These are phyloP conservation scores for Schizopygopsis pylzovi DNA, from an alignment of 2,797 vertebrate species.

Conservation along the genomic window DNA sequence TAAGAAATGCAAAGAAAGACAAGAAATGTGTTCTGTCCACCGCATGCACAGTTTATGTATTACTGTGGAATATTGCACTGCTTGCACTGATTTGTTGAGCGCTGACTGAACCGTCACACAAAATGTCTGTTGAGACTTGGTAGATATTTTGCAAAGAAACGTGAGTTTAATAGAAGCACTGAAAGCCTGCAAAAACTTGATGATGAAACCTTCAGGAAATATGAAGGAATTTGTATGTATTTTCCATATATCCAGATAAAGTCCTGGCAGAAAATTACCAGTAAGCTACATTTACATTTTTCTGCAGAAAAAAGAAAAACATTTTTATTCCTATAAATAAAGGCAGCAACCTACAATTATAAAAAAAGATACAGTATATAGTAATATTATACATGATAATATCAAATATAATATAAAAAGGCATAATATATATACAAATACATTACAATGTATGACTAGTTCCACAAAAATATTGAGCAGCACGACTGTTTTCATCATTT, in stretches of 20 bases:
- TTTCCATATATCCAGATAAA: not conserved
- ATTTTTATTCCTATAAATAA: too few species aligned
- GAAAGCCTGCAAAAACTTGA: not conserved
- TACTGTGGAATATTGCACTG: not conserved
- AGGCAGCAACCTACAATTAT: too few species aligned
- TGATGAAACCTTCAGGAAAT: not conserved
- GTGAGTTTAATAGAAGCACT: not conserved
- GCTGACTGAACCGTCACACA: not conserved
- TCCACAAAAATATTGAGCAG: too few species aligned
- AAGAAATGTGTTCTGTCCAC: not conserved
- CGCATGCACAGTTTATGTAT: not conserved
- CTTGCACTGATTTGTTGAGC: not conserved
- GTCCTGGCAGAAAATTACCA: too few species aligned
- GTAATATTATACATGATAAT: too few species aligned
- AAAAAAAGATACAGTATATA: too few species aligned
- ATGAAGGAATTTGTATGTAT: not conserved
- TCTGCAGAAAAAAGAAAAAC: too few species aligned
- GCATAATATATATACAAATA: too few species aligned
- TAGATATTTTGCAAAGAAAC: not conserved
- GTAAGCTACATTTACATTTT: too few species aligned
- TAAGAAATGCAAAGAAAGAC: not conserved
- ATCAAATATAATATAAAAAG: too few species aligned
- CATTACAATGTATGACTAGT: too few species aligned
- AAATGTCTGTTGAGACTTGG: not conserved
- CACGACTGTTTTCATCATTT: too few species aligned